These are phyloP conservation scores for Aldrovandia affinis DNA, from an alignment of 2,797 vertebrate species.

Conservation along the genomic window DNA sequence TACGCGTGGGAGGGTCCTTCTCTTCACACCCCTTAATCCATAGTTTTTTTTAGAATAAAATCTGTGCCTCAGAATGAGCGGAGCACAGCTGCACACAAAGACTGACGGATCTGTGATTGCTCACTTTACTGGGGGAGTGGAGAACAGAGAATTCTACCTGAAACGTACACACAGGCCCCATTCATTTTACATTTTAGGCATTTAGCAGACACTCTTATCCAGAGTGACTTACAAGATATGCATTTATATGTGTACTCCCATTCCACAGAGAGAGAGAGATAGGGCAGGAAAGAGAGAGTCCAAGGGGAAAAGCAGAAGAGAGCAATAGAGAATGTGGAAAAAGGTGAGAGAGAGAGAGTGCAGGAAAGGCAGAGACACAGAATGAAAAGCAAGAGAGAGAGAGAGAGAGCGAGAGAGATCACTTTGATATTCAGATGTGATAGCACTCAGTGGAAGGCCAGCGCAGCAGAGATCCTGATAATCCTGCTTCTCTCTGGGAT, in stretches of 20 bases:
- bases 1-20: neutral
- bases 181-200: too few species aligned
- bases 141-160: neutral
- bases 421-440: slow-evolving; percentile 51
- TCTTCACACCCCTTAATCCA: neutral
- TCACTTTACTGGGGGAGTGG: neutral
- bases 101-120: slow-evolving; percentile 2
- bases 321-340: too few species aligned
- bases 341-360: too few species aligned
- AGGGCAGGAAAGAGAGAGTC: neutral
- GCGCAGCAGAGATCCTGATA: slow-evolving; percentile 6
- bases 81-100: neutral
- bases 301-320: too few species aligned
- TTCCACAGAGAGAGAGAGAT: neutral
- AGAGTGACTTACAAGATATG: too few species aligned
- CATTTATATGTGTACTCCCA: too few species aligned
- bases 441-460: slow-evolving; percentile 21
- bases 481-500: neutral
- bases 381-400: slow-evolving; percentile 1
- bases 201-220: too few species aligned
- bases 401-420: slow-evolving; percentile 32
- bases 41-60: neutral
- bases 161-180: neutral
- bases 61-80: neutral
- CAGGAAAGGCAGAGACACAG: too few species aligned